Base-by-base conservation (phyloP, 1,140 invertebrate species). In the Yoshiicerus persimilis region DNA sequence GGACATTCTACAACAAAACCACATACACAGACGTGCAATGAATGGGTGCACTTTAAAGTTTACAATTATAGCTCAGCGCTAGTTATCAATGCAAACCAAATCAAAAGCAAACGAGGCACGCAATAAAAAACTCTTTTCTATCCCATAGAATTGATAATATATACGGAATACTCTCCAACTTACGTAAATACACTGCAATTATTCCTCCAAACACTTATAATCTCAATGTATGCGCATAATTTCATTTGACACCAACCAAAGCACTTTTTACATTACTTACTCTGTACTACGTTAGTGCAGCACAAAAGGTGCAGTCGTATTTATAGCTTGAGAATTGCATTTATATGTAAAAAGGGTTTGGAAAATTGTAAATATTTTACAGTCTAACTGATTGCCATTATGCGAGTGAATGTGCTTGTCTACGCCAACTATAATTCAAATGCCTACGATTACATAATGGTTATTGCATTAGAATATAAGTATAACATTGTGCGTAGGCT, bases 41-140 rank as follows among this genome's bases (percentile, higher is more conserved):
- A 80, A n/a, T n/a, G 75, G 75, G 75, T 80, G 75, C n/a, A 36
- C 32, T 80, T 80, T 80, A 80, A 80, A 80, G 75, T 80, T 80
- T 80, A 80, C 75, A 80, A 34, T 77, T 36, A 27, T 66, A 27
- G 30, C 25, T n/a, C 25, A 70, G 66, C 13, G 25, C 10, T 8
- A 56, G 5, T 56, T n/a, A n/a, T n/a, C n/a, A 70, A 27, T 30
- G 13, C 4, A 70, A 66, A 66, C n/a, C 13, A 66, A 30, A 70
- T 56, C 16, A 56, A 56, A 56, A 56, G 8, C 41, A 27, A 66
- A 66, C 64, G 66, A 70, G 66, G 11, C 9, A 27, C 10, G 16
- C 30, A 70, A 70, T 70, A 23, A 70, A 13, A 70, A 30, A 70
- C 30, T 27, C 27, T 66, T 25, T 4, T 66, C 66, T 32, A 27